Percentiles rank a stretch among this genome's conserved stretches.
These are phyloP conservation scores for Meghimatium bilineatum DNA, from an alignment of 2,888 invertebrate species.

Conservation along the genomic window DNA sequence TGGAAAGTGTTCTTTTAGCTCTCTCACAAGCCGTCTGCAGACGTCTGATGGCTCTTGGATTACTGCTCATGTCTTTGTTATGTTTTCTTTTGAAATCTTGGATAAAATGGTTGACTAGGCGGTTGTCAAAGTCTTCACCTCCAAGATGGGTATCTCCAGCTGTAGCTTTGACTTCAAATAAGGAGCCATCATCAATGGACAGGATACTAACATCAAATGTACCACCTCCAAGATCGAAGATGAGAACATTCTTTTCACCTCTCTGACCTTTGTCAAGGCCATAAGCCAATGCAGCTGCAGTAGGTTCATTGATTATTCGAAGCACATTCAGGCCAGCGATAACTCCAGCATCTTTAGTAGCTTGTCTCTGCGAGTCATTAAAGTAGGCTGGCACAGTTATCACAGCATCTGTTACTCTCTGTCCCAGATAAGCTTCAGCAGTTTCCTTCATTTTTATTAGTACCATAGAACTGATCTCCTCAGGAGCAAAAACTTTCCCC, in stretches of 20 bases:
- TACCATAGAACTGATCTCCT: slow-evolving; percentile 82
- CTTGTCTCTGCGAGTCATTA: slow-evolving; percentile 20
- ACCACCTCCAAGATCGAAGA: slow-evolving; percentile 78
- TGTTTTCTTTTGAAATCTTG: slow-evolving; percentile 21
- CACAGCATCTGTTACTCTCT: slow-evolving; percentile 25
- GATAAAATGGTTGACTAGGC: slow-evolving; percentile 86
- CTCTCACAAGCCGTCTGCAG: slow-evolving; percentile 12
- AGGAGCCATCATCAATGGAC: slow-evolving; percentile 80
- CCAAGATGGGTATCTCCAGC: slow-evolving; percentile 31
- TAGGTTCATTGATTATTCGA: slow-evolving; percentile 82
- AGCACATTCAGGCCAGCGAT: slow-evolving; percentile 79
- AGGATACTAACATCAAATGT: slow-evolving; percentile 57
- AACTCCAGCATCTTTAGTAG: slow-evolving; percentile 59
- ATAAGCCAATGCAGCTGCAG: slow-evolving; percentile 55
- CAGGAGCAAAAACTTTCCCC: slow-evolving; percentile 89
- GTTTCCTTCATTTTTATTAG: slow-evolving; percentile 18
- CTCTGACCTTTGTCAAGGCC: slow-evolving; percentile 56
- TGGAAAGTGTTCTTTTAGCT: slow-evolving; percentile 77
- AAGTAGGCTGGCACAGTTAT: slow-evolving; percentile 22
- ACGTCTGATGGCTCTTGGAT: slow-evolving; percentile 89
- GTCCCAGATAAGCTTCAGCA: slow-evolving; percentile 7
- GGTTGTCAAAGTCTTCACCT: slow-evolving; percentile 84
- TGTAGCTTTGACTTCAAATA: slow-evolving; percentile 84
- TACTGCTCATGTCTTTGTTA: slow-evolving; percentile 79
- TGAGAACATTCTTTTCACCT: slow-evolving; percentile 79